Conservation (phyloP, 1,140 invertebrate genomes). For the Euura lappo region DNA sequence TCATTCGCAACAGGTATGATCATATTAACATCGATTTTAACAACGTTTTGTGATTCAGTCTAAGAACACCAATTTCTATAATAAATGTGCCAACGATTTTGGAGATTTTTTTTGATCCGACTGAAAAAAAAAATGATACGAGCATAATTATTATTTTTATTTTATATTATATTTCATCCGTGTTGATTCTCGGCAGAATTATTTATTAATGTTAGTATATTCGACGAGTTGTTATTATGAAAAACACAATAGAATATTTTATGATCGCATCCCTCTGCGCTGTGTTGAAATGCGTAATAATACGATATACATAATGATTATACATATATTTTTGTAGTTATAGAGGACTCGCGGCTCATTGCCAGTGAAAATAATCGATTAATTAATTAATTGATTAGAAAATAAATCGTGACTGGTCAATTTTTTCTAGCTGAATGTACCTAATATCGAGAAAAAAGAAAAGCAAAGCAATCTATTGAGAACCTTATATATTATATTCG, state of each 20-base stretch:
- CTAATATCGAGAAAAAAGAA: neutral
- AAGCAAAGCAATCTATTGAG: no score
- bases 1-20: neutral
- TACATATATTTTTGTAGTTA: constrained; percentile 54
- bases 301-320: constrained; percentile 40
- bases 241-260: constrained; percentile 33
- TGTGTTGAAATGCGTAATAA: constrained; percentile 46
- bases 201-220: neutral
- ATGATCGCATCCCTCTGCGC: constrained; percentile 34
- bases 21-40: neutral
- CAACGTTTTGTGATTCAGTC: neutral
- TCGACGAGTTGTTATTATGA: neutral
- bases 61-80: neutral
- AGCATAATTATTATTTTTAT: no score
- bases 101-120: no score
- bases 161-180: no score
- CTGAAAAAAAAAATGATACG: no score
- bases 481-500: no score
- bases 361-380: no score
- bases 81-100: neutral
- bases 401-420: constrained; percentile 31
- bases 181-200: neutral
- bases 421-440: constrained; percentile 10
- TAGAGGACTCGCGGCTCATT: constrained; percentile 45
- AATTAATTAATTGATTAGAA: no score